Conservation (phyloP, 2,888 invertebrate genomes). For the Polia nebulosa region DNA sequence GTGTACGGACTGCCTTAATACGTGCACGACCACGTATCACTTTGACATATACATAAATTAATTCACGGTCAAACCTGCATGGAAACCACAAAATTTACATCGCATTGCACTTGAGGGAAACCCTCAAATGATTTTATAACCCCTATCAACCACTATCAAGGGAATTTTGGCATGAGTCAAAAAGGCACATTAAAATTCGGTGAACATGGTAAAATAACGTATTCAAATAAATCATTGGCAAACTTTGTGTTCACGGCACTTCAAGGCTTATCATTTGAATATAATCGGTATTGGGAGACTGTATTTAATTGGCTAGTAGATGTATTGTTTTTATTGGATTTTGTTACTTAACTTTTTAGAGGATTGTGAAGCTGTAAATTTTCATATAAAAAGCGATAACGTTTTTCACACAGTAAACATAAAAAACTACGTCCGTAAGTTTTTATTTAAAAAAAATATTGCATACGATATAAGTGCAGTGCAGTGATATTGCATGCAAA, state of each 20-base stretch:
- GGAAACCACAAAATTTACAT: conserved; percentile 13
- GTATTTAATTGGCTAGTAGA: conserved; percentile 5
- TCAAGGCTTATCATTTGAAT: conserved; percentile 50
- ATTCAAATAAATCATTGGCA: conserved; percentile 44
- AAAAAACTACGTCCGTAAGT: too few species aligned
- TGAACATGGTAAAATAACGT: conserved; percentile 14
- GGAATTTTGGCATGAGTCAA: conserved; percentile 45
- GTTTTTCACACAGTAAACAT: too few species aligned
- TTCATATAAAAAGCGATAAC: too few species aligned
- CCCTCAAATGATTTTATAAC: conserved; percentile 31
- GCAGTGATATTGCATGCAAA: too few species aligned
- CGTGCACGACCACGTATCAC: neutral
- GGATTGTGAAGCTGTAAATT: too few species aligned
- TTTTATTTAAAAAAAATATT: too few species aligned
- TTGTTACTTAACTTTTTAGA: neutral
- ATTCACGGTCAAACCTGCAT: conserved; percentile 19
- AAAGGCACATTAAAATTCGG: conserved; percentile 47
- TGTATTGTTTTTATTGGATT: neutral
- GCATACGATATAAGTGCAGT: too few species aligned
- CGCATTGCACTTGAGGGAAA: conserved; percentile 32
- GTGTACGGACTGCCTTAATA: too few species aligned
- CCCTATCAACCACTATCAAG: neutral
- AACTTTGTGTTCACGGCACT: conserved; percentile 23
- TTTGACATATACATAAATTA: neutral
- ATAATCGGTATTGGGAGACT: conserved; percentile 21